Evolutionary conservation across 2,888 invertebrate species (phyloP).

Genomic region (Lepidocyrtoides sp.): DNA sequence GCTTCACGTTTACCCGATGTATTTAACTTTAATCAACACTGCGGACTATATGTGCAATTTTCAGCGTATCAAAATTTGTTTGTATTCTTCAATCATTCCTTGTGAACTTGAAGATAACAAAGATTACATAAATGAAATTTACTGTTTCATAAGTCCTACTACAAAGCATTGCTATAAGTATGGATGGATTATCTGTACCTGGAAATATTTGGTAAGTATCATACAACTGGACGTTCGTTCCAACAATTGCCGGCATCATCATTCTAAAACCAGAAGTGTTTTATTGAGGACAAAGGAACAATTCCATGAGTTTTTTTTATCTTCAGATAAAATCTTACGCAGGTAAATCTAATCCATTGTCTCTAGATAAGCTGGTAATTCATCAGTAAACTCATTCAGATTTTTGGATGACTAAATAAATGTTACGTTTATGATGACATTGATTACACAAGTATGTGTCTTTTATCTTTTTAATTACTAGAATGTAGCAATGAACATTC

Average conservation of each 20-base stretch:
- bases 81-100: too few species aligned
- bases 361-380: not conserved
- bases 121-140: not conserved
- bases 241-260: not conserved
- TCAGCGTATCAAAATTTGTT: too few species aligned
- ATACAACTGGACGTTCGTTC: too few species aligned
- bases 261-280: not conserved
- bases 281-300: not conserved
- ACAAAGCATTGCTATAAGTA: too few species aligned
- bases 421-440: not conserved
- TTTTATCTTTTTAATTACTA: not conserved
- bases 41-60: too few species aligned
- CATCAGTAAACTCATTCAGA: not conserved
- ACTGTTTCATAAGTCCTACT: not conserved
- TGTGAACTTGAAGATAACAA: not conserved
- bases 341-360: slow-evolving; percentile 1
- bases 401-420: not conserved
- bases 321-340: not conserved
- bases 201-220: not conserved
- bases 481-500: not conserved
- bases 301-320: not conserved
- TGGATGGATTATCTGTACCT: too few species aligned
- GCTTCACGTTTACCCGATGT: too few species aligned
- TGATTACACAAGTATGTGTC: not conserved
- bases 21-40: too few species aligned